Conservation (phyloP, 2,113 vertebrate species). For the Bostrychus sinensis region DNA sequence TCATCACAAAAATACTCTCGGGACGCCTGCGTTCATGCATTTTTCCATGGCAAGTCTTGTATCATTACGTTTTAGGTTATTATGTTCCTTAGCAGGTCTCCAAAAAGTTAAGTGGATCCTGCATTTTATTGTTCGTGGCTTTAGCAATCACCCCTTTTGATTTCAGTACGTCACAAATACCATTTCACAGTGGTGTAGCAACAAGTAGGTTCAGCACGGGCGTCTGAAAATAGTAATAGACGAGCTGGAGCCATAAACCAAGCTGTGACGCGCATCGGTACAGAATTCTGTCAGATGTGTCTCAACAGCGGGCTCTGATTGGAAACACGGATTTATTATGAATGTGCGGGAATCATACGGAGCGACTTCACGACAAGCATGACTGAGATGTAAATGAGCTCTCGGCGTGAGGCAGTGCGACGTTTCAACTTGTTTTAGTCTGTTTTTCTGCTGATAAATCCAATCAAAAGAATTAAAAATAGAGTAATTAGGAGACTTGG, state of each 20-base stretch:
- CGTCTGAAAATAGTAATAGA: slow-evolving; percentile 55
- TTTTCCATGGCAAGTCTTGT: neutral
- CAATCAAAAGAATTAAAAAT: slow-evolving; percentile 30
- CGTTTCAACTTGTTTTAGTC: slow-evolving; percentile 10
- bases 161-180: slow-evolving; percentile 32
- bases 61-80: neutral
- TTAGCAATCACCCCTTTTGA: slow-evolving; percentile 10
- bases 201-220: slow-evolving; percentile 29
- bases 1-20: slow-evolving; percentile 2
- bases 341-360: slow-evolving; percentile 10
- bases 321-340: slow-evolving; percentile 22
- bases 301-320: slow-evolving; percentile 66
- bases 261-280: slow-evolving; percentile 34
- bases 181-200: slow-evolving; percentile 28
- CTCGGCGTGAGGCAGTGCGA: slow-evolving; percentile 24
- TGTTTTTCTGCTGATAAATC: slow-evolving; percentile 25
- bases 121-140: slow-evolving; percentile 37
- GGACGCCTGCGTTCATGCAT: neutral
- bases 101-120: slow-evolving; percentile 3
- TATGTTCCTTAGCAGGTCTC: neutral
- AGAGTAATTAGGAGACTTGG: slow-evolving; percentile 8
- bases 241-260: slow-evolving; percentile 11
- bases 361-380: slow-evolving; percentile 9
- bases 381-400: slow-evolving; percentile 69
- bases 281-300: slow-evolving; percentile 38